Percentiles rank a stretch among this genome's conserved stretches.
These are phyloP conservation scores for Stictocephala bisonia DNA, from an alignment of 2,888 invertebrate species.

Conservation along the genomic window DNA sequence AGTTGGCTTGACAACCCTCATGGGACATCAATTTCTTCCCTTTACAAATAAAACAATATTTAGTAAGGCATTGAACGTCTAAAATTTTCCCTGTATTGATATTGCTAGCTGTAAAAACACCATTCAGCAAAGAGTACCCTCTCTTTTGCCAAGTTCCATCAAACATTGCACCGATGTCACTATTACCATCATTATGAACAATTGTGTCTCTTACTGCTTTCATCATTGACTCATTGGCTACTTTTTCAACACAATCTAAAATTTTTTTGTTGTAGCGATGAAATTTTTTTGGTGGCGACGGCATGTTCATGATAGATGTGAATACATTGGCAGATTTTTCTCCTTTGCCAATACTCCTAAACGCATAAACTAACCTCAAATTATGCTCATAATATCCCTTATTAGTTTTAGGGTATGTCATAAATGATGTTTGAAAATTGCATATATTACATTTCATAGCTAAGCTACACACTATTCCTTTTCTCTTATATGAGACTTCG, in stretches of 20 bases:
- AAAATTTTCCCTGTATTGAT: slow-evolving; percentile 21
- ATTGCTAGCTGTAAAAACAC: neutral
- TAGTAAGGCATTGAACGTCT: neutral
- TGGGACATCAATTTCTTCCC: neutral
- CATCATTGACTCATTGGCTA: slow-evolving; percentile 18
- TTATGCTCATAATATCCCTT: slow-evolving; percentile 11
- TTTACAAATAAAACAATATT: neutral
- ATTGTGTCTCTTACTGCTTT: neutral
- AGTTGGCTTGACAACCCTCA: slow-evolving; percentile 44
- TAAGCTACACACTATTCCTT: slow-evolving; percentile 5
- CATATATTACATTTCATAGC: slow-evolving; percentile 3
- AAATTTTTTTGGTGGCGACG: neutral
- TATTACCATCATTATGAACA: neutral
- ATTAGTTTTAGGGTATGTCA: slow-evolving; percentile 12
- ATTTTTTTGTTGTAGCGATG: slow-evolving; percentile 11
- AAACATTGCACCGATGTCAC: neutral
- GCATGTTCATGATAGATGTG: slow-evolving; percentile 13
- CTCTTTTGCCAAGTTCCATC: neutral
- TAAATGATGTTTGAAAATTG: slow-evolving; percentile 17
- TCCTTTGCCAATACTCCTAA: slow-evolving; percentile 25
- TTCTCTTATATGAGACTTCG: neutral
- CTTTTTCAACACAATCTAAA: slow-evolving; percentile 2
- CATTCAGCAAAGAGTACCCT: slow-evolving; percentile 11
- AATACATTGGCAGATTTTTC: slow-evolving; percentile 15
- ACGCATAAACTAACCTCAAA: slow-evolving; percentile 22